Evolutionary conservation across 1,140 invertebrate genomes (phyloP).

Genomic region (Drosophila sp.): DNA sequence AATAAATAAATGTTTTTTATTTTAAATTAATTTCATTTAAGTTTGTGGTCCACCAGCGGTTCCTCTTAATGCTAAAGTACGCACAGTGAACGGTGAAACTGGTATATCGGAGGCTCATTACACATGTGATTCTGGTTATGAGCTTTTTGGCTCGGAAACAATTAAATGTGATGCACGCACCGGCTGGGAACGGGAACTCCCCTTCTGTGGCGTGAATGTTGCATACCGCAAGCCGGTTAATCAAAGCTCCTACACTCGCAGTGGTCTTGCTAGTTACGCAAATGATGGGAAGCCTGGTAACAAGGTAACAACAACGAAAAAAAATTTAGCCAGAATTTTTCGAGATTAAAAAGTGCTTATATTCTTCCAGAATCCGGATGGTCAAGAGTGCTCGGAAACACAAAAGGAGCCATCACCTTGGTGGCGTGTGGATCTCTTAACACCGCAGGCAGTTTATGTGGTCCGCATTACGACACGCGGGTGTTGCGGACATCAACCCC

Average conservation of each 20-base stretch:
- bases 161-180: constrained; percentile 89
- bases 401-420: constrained; percentile 94
- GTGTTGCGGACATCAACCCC: constrained; percentile 94
- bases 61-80: constrained; percentile 91
- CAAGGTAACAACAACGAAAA: constrained; percentile 75
- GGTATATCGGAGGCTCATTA: constrained; percentile 88
- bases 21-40: constrained; percentile 34
- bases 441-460: constrained; percentile 92
- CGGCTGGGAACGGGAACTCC: constrained; percentile 91
- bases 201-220: constrained; percentile 96
- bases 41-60: constrained; percentile 92
- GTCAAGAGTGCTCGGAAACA: constrained; percentile 94
- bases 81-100: constrained; percentile 80
- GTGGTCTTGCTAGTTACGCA: constrained; percentile 91
- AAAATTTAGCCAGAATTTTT: neutral
- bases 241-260: constrained; percentile 94
- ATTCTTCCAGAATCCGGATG: constrained; percentile 90
- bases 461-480: constrained; percentile 94
- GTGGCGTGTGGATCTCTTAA: constrained; percentile 95
- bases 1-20: neutral
- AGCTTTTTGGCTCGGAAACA: constrained; percentile 87
- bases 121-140: constrained; percentile 93
- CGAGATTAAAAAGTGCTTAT: neutral
- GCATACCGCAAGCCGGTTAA: constrained; percentile 94
- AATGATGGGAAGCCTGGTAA: constrained; percentile 92